These are phyloP conservation scores for Porites cylindrica DNA, from an alignment of 92 coral and sea anemone genomes.

Conservation along the genomic window DNA sequence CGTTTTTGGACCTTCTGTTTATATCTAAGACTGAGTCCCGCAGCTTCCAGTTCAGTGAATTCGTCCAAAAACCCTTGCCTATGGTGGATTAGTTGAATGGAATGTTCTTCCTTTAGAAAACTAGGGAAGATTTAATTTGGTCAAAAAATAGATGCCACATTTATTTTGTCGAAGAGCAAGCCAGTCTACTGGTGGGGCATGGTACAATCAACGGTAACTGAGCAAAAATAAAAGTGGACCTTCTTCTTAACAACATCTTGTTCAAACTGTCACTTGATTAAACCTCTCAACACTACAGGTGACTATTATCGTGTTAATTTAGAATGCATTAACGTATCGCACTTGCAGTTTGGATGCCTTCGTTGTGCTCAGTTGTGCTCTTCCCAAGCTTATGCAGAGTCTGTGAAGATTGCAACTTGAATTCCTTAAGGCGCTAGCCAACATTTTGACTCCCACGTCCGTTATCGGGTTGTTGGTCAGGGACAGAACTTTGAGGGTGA, in stretches of 20 bases:
- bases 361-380: slow-evolving; percentile 5
- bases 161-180: too few relatives aligned
- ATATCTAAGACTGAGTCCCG: too few relatives aligned
- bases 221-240: neutral
- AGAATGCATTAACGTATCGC: slow-evolving; percentile 51
- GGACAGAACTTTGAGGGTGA: slow-evolving; percentile 37
- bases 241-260: neutral
- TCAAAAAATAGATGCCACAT: too few relatives aligned
- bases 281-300: neutral
- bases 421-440: slow-evolving; percentile 45
- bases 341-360: slow-evolving; percentile 51
- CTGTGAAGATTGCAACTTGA: slow-evolving; percentile 44
- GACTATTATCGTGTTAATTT: neutral
- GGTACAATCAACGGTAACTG: too few relatives aligned
- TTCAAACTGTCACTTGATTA: neutral
- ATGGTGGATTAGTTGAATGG: too few relatives aligned
- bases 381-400: slow-evolving; percentile 37
- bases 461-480: slow-evolving; percentile 52
- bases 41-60: too few relatives aligned
- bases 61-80: too few relatives aligned
- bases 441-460: slow-evolving; percentile 48
- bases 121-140: too few relatives aligned
- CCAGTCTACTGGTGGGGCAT: too few relatives aligned
- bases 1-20: too few relatives aligned
- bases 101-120: too few relatives aligned